These are phyloP conservation scores for Sesamia nonagrioides DNA, from an alignment of 1,140 invertebrate genomes.

Conservation along the genomic window DNA sequence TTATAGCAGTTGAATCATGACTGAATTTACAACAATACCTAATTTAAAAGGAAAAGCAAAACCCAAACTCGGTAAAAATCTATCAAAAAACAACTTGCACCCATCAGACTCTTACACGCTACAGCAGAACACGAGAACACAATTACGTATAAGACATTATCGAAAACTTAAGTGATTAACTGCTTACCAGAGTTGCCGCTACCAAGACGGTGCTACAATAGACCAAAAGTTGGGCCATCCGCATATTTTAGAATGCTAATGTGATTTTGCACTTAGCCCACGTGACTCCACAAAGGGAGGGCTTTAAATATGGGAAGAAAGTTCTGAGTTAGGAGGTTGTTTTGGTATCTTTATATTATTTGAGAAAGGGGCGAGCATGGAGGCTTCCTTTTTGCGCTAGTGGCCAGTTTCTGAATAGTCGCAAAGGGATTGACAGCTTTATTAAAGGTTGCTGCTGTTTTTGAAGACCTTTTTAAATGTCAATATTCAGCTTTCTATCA, in stretches of 20 bases:
- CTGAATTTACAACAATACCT: neutral
- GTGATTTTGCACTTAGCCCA: slow-evolving; percentile 57
- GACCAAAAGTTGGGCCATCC: slow-evolving; percentile 65
- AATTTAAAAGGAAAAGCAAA: neutral
- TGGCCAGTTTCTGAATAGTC: neutral
- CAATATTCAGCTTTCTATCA: too few species aligned
- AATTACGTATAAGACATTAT: slow-evolving; percentile 64
- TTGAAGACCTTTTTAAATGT: too few species aligned
- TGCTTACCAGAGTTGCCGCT: slow-evolving; percentile 61
- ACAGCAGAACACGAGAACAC: slow-evolving; percentile 10
- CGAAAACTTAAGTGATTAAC: slow-evolving; percentile 77
- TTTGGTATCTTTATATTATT: slow-evolving; percentile 25
- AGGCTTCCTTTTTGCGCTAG: neutral
- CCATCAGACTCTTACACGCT: slow-evolving; percentile 19
- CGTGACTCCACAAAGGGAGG: slow-evolving; percentile 33
- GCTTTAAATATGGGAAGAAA: slow-evolving; percentile 40
- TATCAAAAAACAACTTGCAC: neutral
- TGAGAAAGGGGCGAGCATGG: slow-evolving; percentile 2
- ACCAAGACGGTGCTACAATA: slow-evolving; percentile 60
- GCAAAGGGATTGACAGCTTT: neutral
- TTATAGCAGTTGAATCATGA: too few species aligned
- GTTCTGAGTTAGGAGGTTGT: slow-evolving; percentile 37
- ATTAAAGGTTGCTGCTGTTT: neutral
- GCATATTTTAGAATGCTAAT: slow-evolving; percentile 70
- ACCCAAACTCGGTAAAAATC: neutral